Evolutionary conservation across 2,797 vertebrate genomes (phyloP).

Genomic region (Oryzias dopingdopingensis): DNA sequence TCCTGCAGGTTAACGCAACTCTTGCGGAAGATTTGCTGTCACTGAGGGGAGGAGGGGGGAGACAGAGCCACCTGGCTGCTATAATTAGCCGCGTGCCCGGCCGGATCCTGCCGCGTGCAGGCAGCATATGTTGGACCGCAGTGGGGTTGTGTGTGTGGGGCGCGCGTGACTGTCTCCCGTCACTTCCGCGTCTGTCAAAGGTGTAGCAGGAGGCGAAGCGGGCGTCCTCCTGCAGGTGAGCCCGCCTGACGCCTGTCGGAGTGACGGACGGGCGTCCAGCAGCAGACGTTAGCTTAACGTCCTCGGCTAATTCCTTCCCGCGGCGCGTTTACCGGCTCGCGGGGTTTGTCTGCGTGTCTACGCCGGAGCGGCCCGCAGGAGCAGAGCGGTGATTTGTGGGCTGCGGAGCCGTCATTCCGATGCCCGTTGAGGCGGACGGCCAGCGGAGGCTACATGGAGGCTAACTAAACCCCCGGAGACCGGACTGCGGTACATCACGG

Average conservation of each 20-base stretch:
- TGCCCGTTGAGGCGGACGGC: slow-evolving; percentile 15
- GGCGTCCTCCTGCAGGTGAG: neutral
- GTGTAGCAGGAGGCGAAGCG: neutral
- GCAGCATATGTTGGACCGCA: slow-evolving; percentile 1
- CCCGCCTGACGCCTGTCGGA: slow-evolving; percentile 2
- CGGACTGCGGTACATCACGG: slow-evolving; percentile 43
- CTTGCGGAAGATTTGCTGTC: neutral
- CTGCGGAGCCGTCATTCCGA: slow-evolving; percentile 15
- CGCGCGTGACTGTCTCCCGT: too few relatives aligned
- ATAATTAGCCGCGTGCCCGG: slow-evolving; percentile 19
- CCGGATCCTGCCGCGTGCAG: neutral
- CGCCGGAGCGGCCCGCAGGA: neutral
- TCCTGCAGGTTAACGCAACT: too few relatives aligned
- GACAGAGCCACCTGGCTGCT: slow-evolving; percentile 14
- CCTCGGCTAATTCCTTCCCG: slow-evolving; percentile 18
- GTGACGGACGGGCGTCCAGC: neutral
- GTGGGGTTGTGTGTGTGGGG: neutral
- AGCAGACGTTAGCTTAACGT: neutral
- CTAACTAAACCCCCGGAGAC: slow-evolving; percentile 44
- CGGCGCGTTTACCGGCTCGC: neutral
- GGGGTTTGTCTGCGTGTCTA: fast-evolving
- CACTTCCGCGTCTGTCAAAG: too few relatives aligned
- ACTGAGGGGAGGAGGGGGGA: slow-evolving; percentile 2
- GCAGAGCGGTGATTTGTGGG: slow-evolving; percentile 2
- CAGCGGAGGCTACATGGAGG: slow-evolving; percentile 55